Conservation (phyloP, 2,113 vertebrate genomes). For the Laterallus jamaicensis region DNA sequence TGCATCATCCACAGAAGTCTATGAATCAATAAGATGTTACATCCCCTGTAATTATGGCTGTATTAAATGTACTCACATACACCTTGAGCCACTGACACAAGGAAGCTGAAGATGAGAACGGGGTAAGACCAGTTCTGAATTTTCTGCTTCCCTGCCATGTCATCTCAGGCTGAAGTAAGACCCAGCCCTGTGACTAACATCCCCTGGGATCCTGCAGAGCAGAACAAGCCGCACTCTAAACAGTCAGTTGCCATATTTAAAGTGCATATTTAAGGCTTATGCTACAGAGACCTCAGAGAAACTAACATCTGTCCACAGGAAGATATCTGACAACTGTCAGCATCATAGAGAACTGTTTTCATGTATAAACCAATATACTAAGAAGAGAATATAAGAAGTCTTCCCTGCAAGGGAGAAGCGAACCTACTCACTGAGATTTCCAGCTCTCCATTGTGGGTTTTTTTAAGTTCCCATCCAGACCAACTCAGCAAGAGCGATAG, state of each 20-base stretch:
- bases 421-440: not conserved
- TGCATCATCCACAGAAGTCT: not conserved
- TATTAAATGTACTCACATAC: not conserved
- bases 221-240: not conserved
- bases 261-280: not conserved
- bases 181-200: constrained; percentile 57
- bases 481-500: not conserved
- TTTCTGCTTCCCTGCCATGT: constrained; percentile 13
- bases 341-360: not conserved
- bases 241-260: not conserved
- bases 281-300: not conserved
- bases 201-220: constrained; percentile 27
- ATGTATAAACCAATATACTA: not conserved
- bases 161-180: constrained; percentile 2
- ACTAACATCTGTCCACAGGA: not conserved
- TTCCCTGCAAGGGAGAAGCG: not conserved
- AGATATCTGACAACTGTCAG: not conserved
- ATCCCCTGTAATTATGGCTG: not conserved
- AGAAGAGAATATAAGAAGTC: not conserved
- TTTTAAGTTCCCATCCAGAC: not conserved
- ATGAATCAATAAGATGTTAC: not conserved
- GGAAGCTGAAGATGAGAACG: not conserved
- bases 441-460: not conserved
- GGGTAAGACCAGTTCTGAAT: constrained; percentile 21
- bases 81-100: not conserved